Evolutionary conservation across 2,113 vertebrate species (phyloP).

Genomic region (Oncorhynchus mykiss): DNA sequence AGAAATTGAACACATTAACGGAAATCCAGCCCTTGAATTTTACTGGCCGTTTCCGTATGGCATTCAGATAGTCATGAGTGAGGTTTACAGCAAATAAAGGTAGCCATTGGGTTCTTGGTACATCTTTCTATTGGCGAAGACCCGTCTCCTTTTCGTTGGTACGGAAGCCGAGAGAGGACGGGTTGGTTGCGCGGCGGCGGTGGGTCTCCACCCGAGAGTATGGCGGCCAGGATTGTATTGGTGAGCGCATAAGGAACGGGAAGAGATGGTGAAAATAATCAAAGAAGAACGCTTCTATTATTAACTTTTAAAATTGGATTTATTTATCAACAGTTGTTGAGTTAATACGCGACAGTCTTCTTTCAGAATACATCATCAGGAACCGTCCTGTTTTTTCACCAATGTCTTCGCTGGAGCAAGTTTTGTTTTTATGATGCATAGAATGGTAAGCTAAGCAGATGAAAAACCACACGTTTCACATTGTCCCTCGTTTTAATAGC

Average conservation of each 20-base stretch:
- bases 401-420: constrained; percentile 65
- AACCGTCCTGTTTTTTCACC: constrained; percentile 39
- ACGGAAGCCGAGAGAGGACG: constrained; percentile 74
- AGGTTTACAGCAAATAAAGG: constrained; percentile 20
- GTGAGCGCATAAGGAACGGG: constrained; percentile 51
- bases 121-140: constrained; percentile 51
- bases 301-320: not conserved
- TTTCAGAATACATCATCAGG: constrained; percentile 9
- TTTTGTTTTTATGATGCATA: constrained; percentile 58
- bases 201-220: constrained; percentile 78
- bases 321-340: not conserved
- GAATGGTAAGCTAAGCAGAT: constrained; percentile 63
- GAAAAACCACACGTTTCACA: constrained; percentile 48
- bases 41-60: constrained; percentile 40
- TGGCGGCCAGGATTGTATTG: constrained; percentile 66
- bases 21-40: constrained; percentile 54
- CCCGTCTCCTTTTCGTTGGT: constrained; percentile 35
- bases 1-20: constrained; percentile 63
- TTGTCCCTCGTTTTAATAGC: constrained; percentile 28
- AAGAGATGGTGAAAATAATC: constrained; percentile 56
- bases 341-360: constrained; percentile 7
- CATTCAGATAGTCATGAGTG: constrained; percentile 44
- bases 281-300: constrained; percentile 23
- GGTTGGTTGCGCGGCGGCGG: constrained; percentile 66
- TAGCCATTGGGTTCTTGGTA: constrained; percentile 55